Base-by-base conservation (phyloP, 2,113 vertebrate genomes). In the Mirza zaza region DNA sequence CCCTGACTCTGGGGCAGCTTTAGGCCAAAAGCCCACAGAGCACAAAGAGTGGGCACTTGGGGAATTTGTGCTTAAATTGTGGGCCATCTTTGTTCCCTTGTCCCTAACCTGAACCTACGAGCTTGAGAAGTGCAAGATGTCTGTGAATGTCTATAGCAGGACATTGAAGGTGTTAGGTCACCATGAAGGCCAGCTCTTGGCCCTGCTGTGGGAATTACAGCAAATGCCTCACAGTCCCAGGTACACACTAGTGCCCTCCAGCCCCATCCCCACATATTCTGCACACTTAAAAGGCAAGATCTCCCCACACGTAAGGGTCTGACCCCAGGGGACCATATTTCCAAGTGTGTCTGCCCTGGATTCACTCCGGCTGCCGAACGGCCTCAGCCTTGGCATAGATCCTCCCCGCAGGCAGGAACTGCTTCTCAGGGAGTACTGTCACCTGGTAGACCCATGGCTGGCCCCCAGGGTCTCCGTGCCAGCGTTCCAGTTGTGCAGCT, bases 21-120 rank as follows among this genome's bases (percentile, higher is more conserved):
- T 9, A 57, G 65, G 52, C 34, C 87, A 89, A 13, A 68, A 34
- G 57, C 42, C 87, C 21, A 23, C 65, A 48, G 63, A 76, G 61
- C 73, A 20, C 39, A 34, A 61, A 94, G 48, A 75, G 32, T 6
- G 96, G 94, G 61, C 91, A 89, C 89, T 93, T 94, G 86, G 73
- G 93, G 67, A 83, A 83, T 91, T 12, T 95, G 94, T 97, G 93
- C 97, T 96, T 92, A 48, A 65, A 6, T 68, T 20, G 63, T 1
- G 3, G 34, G 14, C 75, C 52, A 17, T 57, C 59, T 29, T 79
- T 45, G 1, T 73, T 87, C 70, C 87, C 48, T 65, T 29, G 27
- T 79, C 39, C 81, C 85, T 13, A 45, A 91, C 42, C 50, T 39
- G 88, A 73, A 79, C 42, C 77, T 42, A 87, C 25, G 36, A 32